Percentiles rank a stretch among this genome's conserved stretches.
Evolutionary conservation across 2,113 vertebrate genomes (phyloP).

Genomic region (Pomatostomus ruficeps): DNA sequence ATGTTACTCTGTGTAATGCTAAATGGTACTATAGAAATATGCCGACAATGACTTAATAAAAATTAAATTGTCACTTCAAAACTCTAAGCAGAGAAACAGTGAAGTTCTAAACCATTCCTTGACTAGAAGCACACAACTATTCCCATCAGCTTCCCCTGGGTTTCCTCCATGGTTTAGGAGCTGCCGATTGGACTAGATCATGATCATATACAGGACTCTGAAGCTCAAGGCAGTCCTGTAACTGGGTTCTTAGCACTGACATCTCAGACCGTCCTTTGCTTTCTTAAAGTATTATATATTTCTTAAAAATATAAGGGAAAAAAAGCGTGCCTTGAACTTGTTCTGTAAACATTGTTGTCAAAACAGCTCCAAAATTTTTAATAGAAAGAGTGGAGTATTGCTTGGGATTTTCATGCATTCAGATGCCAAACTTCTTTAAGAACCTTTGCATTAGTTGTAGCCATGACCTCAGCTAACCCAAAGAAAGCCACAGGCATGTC

Average conservation of each 20-base stretch:
- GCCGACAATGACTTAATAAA: not conserved
- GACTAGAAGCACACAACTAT: not conserved
- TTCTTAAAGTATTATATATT: not conserved
- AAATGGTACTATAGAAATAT: not conserved
- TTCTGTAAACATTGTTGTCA: slow-evolving; percentile 1
- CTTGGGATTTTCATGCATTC: slow-evolving; percentile 11
- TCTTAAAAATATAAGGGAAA: not conserved
- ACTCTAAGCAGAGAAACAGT: not conserved
- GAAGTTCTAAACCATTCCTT: not conserved
- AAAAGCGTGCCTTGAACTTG: not conserved
- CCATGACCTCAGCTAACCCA: slow-evolving; percentile 70
- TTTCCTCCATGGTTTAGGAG: not conserved
- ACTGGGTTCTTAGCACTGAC: not conserved
- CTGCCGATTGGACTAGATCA: not conserved
- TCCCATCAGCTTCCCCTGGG: not conserved
- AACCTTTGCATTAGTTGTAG: slow-evolving; percentile 53
- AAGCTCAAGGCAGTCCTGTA: not conserved
- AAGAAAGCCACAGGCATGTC: slow-evolving; percentile 51
- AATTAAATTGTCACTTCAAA: not conserved
- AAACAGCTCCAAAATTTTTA: slow-evolving; percentile 14
- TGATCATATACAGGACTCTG: not conserved
- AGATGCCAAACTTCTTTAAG: slow-evolving; percentile 52
- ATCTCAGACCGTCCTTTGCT: not conserved
- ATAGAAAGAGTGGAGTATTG: slow-evolving; percentile 9
- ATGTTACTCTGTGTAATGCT: not conserved